Percentiles rank a stretch among this genome's conserved stretches.
Evolutionary conservation across 2,888 invertebrate genomes (phyloP).

Genomic region (Thymelicus lineola): DNA sequence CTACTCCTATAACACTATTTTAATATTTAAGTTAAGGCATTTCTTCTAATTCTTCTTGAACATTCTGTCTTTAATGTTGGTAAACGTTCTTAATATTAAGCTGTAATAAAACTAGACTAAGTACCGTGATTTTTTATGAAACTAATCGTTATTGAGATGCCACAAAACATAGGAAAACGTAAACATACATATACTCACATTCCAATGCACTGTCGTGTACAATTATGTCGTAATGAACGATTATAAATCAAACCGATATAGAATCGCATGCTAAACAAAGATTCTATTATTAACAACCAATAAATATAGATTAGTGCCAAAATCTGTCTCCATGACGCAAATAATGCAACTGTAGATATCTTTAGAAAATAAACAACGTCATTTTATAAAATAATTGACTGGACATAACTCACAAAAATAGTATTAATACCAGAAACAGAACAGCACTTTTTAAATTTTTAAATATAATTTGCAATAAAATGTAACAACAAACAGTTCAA

Average conservation of each 20-base stretch:
- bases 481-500: neutral
- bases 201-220: constrained; percentile 47
- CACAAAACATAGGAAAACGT: constrained; percentile 55
- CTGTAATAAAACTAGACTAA: constrained; percentile 18
- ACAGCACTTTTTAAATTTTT: neutral
- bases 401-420: neutral
- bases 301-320: constrained; percentile 60
- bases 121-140: constrained; percentile 22
- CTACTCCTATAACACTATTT: constrained; percentile 35
- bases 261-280: constrained; percentile 64
- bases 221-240: constrained; percentile 53
- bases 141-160: constrained; percentile 55
- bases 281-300: constrained; percentile 64
- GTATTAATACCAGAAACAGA: neutral
- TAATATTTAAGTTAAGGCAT: neutral
- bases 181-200: constrained; percentile 44
- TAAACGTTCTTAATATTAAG: neutral
- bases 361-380: constrained; percentile 29
- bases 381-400: constrained; percentile 7
- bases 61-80: neutral
- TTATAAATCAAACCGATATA: constrained; percentile 59
- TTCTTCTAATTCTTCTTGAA: constrained; percentile 6
- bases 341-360: constrained; percentile 47
- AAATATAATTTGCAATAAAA: neutral
- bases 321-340: constrained; percentile 59